Evolutionary conservation across 2,888 invertebrate genomes (phyloP), one percentile per base, ranked within the genome.

Genomic region (Amphimallon solstitiale): DNA sequence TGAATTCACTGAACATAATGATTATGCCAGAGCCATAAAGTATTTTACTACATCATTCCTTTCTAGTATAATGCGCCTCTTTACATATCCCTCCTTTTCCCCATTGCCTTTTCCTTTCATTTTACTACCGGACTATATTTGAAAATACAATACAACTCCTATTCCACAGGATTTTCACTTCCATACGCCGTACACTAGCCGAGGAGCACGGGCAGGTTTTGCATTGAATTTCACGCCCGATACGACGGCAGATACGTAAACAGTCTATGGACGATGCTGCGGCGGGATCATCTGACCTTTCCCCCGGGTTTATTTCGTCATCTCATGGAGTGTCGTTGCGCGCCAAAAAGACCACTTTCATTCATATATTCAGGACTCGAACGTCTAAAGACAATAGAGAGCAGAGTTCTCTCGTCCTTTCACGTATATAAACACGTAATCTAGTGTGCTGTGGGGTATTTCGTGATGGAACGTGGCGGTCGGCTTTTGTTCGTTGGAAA

Each of bases 401-500:
- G 38, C 54, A 14, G 2, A 19, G 54, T 40, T 54, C 40, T 40
- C 54, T 15, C 29, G 9, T 29, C 29, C 29, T 29, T 29, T 5
- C 29, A 29, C 29, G n/a, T n/a, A n/a, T n/a, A n/a, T n/a, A 29
- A 9, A 54, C 21, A 38, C 37, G 54, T 54, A 54, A 54, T 54
- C 54, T 38, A 54, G 54, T 54, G 38, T 54, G 54, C 54, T 54
- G 38, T 38, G 38, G 54, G 54, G 54, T 54, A 40, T 54, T 54
- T 54, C 54, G 38, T 54, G 54, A 54, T 54, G 54, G 54, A 54
- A 54, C 54, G 54, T 40, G 54, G 54, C 54, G 54, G 54, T 38
- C 40, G 23, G 54, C 54, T 54, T 51, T 54, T 54, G 54, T 54
- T 54, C 38, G 54, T n/a, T n/a, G n/a, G 2, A 38, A 54, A 54